Base-by-base conservation (phyloP, 2,797 vertebrate genomes). In the Aselliscus stoliczkanus region DNA sequence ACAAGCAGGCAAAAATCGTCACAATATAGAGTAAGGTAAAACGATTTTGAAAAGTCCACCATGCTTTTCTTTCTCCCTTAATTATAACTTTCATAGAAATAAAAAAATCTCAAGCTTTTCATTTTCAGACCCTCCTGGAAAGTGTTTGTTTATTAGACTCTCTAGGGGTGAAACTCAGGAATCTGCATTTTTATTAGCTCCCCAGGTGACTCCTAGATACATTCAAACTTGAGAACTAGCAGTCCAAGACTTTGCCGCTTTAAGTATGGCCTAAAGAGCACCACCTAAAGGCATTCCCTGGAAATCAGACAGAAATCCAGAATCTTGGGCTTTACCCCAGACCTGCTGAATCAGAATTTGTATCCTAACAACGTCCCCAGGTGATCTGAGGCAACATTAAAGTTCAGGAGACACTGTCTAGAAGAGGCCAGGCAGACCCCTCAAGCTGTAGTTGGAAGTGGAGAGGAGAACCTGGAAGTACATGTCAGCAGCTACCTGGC, bases 81-180 rank as follows among this genome's bases (percentile, higher is more conserved):
- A 82, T 90, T 89, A 42, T 54, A 89, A 31, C 58, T 83, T 84
- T 54, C 87, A 94, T 12, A 83, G 75, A 80, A 94, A 83, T 72
- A 87, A 91, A 77, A 96, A 92, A 56, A 10, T 12, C 25, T 91
- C 70, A 81, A 73, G 37, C 39, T 87, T 91, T 82, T n/a, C n/a
- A 64, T 23, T 75, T 23, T 25, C 12, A 83, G 25, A 34, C 27
- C 87, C 14, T 72, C 39, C 31, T 50, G 12, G 7, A 67, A 81
- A 92, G 60, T n/a, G n/a, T n/a, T n/a, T 86, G 27, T 50, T 54
- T 77, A 58, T 85, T 64, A 64, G 15, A 88, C 5, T 31, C 12
- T 73, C 39, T 42, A 12, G 9, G 20, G 27, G 21, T 39, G 10
- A 12, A 75, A 64, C 64, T 65, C 47, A 82, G 39, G 44, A 58